phyloP scores from a whole-genome alignment of 2,113 vertebrate genomes.

The Pituophis catenifer region DNA sequence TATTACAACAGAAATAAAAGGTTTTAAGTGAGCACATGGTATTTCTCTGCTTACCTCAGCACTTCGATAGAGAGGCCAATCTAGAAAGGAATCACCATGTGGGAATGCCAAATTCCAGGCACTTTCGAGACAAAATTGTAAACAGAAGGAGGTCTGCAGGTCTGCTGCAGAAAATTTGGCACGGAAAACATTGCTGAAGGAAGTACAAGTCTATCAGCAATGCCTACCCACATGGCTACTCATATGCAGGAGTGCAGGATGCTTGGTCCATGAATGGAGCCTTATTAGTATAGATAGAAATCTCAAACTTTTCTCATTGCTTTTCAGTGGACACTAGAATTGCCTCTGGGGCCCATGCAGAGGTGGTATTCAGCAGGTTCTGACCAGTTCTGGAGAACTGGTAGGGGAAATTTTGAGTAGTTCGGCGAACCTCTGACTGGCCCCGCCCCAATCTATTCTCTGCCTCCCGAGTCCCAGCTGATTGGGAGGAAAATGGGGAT shows the following conservation, averaged over 20 bases:
- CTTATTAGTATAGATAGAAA: not conserved
- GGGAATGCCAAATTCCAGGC: slow-evolving; percentile 47
- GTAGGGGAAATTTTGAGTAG: no score
- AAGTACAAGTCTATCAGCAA: not conserved
- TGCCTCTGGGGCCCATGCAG: not conserved
- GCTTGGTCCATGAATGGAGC: not conserved
- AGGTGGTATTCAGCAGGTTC: no score
- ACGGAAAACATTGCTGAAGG: not conserved
- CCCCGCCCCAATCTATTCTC: no score
- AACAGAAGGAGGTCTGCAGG: not conserved
- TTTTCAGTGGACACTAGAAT: not conserved
- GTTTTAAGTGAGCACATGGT: slow-evolving; percentile 37
- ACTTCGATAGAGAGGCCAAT: slow-evolving; percentile 37
- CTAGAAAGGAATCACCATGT: slow-evolving; percentile 36
- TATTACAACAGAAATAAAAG: slow-evolving; percentile 64
- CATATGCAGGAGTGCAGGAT: not conserved
- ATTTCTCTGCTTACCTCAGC: slow-evolving; percentile 45
- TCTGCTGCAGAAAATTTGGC: not conserved
- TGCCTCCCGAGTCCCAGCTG: no score
- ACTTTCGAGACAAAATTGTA: slow-evolving; percentile 52
- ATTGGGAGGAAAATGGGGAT: no score
- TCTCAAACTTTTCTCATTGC: not conserved
- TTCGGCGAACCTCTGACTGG: no score
- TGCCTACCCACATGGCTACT: not conserved
- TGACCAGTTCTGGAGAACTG: no score